Evolutionary conservation across 2,113 vertebrate genomes (phyloP), one percentile per base, ranked within the genome.

Genomic region (Chaenocephalus aceratus): DNA sequence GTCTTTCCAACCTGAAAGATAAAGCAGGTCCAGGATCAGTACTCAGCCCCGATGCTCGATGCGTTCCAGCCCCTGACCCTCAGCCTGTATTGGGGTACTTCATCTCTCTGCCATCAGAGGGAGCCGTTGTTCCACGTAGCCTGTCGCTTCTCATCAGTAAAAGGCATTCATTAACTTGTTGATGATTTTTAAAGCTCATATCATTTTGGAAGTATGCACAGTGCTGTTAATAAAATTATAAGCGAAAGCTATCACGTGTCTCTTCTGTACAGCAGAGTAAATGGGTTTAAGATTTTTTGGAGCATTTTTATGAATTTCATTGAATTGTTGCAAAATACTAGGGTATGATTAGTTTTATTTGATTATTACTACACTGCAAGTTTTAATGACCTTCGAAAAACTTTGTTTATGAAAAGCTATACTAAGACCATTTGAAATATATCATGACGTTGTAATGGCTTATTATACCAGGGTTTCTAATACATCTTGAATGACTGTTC

Each of bases 171-270:
- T 86, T 84, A 80, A 84, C 85, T 78, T 84, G 83, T 83, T 18
- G 82, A 86, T 89, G 88, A 64, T 88, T 93, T 91, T 92, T 87
- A 89, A 91, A 89, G 84, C 86, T 94, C 89, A 93, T 93, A 93
- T 93, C 94, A 89, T 57, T 77, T 91, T 93, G 86, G 85, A 93
- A 87, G 91, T 92, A 89, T 93, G 90, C 92, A 93, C 93, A 94
- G 90, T 91, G 89, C 89, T 93, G 93, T 95, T 91, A 90, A 92
- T 93, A 94, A 93, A 93, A 91, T 71, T 64, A 85, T 82, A 87
- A 88, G 68, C 69, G 87, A 88, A 89, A 63, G 41, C 49, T 63
- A 63, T 46, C 21, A 51, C 7, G 2, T 30, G 44, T 76, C 45
- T 77, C 23, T 36, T 52, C 5, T 80, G 10, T 67, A 6, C 14